Conservation (phyloP, 1,140 invertebrate species). For the Apolygus lucorum region DNA sequence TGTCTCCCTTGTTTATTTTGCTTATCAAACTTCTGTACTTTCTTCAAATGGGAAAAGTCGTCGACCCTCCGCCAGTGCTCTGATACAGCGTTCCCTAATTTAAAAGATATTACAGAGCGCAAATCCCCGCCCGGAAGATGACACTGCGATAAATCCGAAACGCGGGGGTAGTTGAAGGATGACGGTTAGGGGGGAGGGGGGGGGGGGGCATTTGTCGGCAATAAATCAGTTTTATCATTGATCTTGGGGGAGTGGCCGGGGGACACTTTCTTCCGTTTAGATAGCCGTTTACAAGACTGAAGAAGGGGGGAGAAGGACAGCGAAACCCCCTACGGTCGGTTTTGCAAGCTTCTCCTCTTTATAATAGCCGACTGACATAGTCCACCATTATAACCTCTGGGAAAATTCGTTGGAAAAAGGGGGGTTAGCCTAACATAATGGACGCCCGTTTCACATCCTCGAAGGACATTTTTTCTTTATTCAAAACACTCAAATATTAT, state of each 20-base stretch:
- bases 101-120: background rate
- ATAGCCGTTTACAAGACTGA: background rate
- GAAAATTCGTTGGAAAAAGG: too few species aligned
- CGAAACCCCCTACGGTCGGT: too few species aligned
- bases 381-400: too few species aligned
- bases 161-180: too few species aligned
- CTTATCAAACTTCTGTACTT: background rate
- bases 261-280: background rate
- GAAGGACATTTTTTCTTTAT: too few species aligned
- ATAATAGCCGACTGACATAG: too few species aligned
- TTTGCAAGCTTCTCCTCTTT: too few species aligned
- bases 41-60: background rate
- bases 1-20: background rate
- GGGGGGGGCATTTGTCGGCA: background rate
- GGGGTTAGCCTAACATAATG: too few species aligned
- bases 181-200: too few species aligned
- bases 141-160: background rate
- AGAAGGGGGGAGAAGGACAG: too few species aligned
- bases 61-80: background rate
- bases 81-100: background rate
- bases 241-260: background rate
- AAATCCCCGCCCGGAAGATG: background rate
- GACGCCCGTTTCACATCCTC: too few species aligned
- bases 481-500: too few species aligned
- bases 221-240: background rate